Percentiles rank a stretch among this genome's conserved stretches.
Conservation (phyloP, 2,888 invertebrate species). For the Anarsia innoxiella region DNA sequence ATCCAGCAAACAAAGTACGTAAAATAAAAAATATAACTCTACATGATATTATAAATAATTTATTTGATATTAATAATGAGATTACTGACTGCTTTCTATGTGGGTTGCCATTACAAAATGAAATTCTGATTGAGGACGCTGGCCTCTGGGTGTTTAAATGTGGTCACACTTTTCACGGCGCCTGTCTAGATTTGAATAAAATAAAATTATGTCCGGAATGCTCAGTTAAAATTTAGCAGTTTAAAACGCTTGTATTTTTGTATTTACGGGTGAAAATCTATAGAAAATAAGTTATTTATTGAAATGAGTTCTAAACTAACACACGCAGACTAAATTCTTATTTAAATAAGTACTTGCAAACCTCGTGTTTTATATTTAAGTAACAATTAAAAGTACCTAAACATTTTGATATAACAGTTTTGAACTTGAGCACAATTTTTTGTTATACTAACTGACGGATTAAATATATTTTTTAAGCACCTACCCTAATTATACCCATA, state of each 20-base stretch:
- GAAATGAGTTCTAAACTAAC: no score
- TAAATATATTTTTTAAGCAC: no score
- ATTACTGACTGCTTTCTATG: constrained; percentile 69
- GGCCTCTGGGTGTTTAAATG: constrained; percentile 78
- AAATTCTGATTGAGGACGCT: constrained; percentile 74
- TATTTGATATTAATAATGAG: constrained; percentile 33
- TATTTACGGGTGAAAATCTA: background rate
- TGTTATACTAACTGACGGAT: no score
- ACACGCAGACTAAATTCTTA: background rate
- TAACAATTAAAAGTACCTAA: background rate
- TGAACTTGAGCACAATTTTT: no score
- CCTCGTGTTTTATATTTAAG: background rate
- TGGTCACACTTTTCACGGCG: constrained; percentile 78
- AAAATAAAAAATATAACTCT: constrained; percentile 9
- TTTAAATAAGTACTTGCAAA: background rate
- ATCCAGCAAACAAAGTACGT: background rate
- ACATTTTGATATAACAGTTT: no score
- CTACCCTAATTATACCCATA: no score
- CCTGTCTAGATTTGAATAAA: constrained; percentile 75
- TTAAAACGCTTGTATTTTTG: no score
- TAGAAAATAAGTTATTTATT: no score
- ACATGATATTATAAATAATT: constrained; percentile 33
- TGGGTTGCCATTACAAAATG: constrained; percentile 75
- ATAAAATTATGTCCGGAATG: constrained; percentile 65
- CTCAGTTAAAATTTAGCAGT: constrained; percentile 15